phyloP scores from a whole-genome alignment of 2,797 vertebrate genomes.

The Hypotaenidia philippensis region DNA sequence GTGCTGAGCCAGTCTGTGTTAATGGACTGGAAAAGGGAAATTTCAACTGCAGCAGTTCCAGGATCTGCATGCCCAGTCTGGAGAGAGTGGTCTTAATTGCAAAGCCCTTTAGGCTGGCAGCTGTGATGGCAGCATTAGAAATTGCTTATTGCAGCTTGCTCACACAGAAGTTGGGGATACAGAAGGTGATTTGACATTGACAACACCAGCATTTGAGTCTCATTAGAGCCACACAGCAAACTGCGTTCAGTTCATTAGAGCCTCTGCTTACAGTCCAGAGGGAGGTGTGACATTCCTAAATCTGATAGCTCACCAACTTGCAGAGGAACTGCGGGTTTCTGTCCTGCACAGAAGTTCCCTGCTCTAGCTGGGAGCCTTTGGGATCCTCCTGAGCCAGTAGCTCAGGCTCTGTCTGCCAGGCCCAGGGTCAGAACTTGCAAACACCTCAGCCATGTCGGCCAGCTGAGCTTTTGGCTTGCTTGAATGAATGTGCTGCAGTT shows the following conservation, averaged over 20 bases:
- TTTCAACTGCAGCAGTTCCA: background rate
- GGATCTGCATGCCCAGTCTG: background rate
- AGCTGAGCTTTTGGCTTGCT: background rate
- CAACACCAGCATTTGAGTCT: background rate
- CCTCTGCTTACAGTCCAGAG: background rate
- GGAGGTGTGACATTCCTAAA: background rate
- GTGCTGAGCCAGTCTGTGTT: background rate
- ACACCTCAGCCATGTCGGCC: fast-evolving
- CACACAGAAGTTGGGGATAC: background rate
- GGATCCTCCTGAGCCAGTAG: background rate
- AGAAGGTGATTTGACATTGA: background rate
- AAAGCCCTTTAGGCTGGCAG: background rate
- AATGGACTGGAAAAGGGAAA: background rate
- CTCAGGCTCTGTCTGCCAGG: background rate
- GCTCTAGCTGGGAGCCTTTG: background rate
- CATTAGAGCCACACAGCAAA: background rate
- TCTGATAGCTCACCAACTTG: background rate
- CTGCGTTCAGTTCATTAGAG: no score
- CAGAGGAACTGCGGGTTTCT: background rate
- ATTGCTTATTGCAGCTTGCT: background rate
- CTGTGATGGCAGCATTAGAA: background rate
- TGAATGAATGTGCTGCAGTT: background rate
- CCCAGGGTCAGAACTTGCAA: background rate
- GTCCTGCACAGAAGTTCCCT: background rate
- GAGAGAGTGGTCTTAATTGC: background rate